Evolutionary conservation across 1,140 invertebrate species (phyloP), one percentile per base, ranked within the genome.

Genomic region (Brachionus rotundiformis): DNA sequence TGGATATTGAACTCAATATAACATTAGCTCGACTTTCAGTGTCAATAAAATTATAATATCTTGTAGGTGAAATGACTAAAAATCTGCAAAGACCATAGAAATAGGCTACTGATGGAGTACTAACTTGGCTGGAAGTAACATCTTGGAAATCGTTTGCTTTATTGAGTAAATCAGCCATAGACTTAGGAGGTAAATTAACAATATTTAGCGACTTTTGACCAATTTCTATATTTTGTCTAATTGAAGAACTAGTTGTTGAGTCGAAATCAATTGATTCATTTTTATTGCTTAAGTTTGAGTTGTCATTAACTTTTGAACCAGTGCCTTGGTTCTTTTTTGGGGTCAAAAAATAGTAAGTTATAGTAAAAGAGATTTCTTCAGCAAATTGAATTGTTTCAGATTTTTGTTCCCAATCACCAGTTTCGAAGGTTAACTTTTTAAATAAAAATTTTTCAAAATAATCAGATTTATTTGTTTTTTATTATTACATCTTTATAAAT

Each of bases 1-100:
- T 93, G 61, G 91, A 91, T 11, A 93, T 87, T 13, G 94, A 94
- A 86, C 95, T 96, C 39, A 95, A 86, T 3, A 97, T 89, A 82
- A 95, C 90, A 89, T 94, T 95, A 41, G 93, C 91, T 85, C 91
- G 90, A 82, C 92, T 94, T 84, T 95, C 93, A 83, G 91, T 92
- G 1, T 90, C 89, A 82, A 95, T 91, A 31, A 85, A 84, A 44
- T 91, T 90, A 33, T 83, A 83, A 36, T 83, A 83, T 44, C 83
- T 59, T 5, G 83, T 84, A 7, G 94, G 92, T 83, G 90, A 90
- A 44, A 97, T 87, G 75, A 95, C 90, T 47, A 95, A 86, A 88
- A 95, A 97, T 84, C 95, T 91, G 85, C 92, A 90, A 8, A 96
- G 84, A 0, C 94, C 94, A 89, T 93, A 97, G 89, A 92, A 83